These are phyloP conservation scores for Podarcis siculus DNA, from an alignment of 2,797 vertebrate species.

Conservation along the genomic window DNA sequence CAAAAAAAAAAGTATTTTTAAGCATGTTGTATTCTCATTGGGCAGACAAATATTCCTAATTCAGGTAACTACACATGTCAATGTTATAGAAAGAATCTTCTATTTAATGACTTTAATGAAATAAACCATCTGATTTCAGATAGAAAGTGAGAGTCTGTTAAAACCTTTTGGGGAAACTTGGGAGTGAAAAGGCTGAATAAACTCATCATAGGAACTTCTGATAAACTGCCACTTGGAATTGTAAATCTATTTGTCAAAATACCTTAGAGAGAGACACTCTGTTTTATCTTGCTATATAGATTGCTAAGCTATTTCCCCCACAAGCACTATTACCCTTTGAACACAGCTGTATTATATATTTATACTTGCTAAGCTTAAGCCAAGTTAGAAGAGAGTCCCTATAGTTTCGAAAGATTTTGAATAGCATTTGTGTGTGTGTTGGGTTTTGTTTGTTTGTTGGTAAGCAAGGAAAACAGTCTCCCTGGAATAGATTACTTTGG, in stretches of 20 bases:
- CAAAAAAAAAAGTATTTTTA: not conserved
- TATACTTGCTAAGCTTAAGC: not conserved
- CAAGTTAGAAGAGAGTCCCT: slow-evolving; percentile 24
- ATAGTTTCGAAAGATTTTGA: slow-evolving; percentile 2
- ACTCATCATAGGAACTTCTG: not conserved
- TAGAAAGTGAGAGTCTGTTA: not conserved
- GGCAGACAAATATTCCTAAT: not conserved
- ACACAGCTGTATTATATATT: not conserved
- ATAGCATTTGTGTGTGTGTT: not conserved
- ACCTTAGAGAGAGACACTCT: not conserved
- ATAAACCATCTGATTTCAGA: not conserved
- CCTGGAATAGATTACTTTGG: not conserved
- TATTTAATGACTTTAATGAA: not conserved
- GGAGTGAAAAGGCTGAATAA: slow-evolving; percentile 1
- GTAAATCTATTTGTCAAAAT: slow-evolving; percentile 34
- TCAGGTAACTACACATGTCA: slow-evolving; percentile 13
- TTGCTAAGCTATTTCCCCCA: not conserved
- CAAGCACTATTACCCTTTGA: slow-evolving; percentile 5
- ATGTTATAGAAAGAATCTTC: not conserved
- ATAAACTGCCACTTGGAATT: slow-evolving; percentile 6
- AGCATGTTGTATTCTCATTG: not conserved
- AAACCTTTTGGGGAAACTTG: not conserved
- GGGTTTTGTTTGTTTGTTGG: not conserved
- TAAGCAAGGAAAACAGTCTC: not conserved
- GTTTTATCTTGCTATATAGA: not conserved